Evolutionary conservation across 2,888 invertebrate species (phyloP), one percentile per base, ranked within the genome.

Genomic region (Matsumyia berberina): DNA sequence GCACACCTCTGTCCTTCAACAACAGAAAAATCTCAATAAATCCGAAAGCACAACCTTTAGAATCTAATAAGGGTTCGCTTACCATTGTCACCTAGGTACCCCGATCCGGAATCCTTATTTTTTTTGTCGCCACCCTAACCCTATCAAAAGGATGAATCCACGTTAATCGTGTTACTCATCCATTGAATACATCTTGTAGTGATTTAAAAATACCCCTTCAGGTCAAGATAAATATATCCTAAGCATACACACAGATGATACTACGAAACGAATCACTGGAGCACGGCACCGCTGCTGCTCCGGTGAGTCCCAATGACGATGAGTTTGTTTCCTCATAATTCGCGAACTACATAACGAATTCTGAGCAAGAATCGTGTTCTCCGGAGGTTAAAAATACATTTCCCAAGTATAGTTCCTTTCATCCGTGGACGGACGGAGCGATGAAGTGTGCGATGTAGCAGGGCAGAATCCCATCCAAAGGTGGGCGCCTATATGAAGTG

Each of bases 311-410:
- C 24, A 24, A 24, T 24, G 24, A 24, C 4, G 24, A 24, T 24
- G 24, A 24, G 24, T 24, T 24, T 24, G 24, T 24, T 24, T 24
- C 24, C 24, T 24, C 24, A 24, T 24, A 24, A 24, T 24, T 7
- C 2, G 19, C 49, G 11, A 19, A 24, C 24, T 12, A n/a, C 6
- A 44, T 62, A 46, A 46, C 55, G 39, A 42, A 46, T 57, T 58
- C 37, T 31, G 1, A 46, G 29, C 15, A 5, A 64, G 37, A 58
- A n/a, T 44, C 19, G 35, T 35, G 39, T 31, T 29, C 19, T 8
- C 49, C 49, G 17, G 33, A 57, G 69, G 69, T 60, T 72, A 72
- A 72, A 72, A 72, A 72, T 72, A 72, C 29, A 51, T 39, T 72
- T 72, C 11, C 15, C 60, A n/a, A 37, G 60, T 19, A 24, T 11